These are phyloP conservation scores for Lagopus muta DNA, from an alignment of 2,113 vertebrate genomes.

Conservation along the genomic window DNA sequence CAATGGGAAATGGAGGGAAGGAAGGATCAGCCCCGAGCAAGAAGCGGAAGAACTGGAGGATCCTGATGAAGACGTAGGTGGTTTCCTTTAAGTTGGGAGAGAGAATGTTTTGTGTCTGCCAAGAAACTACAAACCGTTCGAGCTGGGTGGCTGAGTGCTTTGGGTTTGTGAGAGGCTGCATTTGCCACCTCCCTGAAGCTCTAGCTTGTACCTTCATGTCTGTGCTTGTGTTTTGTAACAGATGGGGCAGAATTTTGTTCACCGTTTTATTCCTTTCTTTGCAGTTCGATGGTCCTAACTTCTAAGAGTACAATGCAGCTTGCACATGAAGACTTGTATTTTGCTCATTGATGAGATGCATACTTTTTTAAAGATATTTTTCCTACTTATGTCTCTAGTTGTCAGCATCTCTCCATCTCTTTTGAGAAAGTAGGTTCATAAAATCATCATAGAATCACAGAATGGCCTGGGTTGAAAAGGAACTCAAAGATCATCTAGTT, in stretches of 20 bases:
- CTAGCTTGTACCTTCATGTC: background rate
- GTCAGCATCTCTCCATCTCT: background rate
- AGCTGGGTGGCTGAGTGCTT: fast-evolving
- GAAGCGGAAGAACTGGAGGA: slow-evolving; percentile 75
- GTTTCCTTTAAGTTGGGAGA: background rate
- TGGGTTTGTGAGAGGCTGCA: background rate
- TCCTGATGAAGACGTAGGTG: slow-evolving; percentile 72
- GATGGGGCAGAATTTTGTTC: background rate
- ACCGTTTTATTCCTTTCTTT: background rate
- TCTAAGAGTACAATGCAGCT: background rate
- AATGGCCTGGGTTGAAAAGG: too few relatives aligned
- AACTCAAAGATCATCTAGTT: too few relatives aligned
- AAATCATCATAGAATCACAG: too few relatives aligned
- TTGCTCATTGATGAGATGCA: fast-evolving
- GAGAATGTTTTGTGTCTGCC: background rate
- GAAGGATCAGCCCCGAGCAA: slow-evolving; percentile 70
- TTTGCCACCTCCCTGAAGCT: background rate
- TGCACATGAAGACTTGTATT: background rate
- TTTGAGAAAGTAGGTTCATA: background rate
- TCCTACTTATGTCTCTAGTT: background rate
- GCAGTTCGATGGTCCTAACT: background rate
- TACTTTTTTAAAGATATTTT: background rate
- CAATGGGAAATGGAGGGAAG: slow-evolving; percentile 71
- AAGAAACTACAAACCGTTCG: background rate
- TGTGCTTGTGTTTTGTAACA: background rate